A percentile compares a stretch with the other conserved stretches of the same genome.
Evolutionary conservation across 2,888 invertebrate genomes (phyloP).

Genomic region (Drosophila demipolita): DNA sequence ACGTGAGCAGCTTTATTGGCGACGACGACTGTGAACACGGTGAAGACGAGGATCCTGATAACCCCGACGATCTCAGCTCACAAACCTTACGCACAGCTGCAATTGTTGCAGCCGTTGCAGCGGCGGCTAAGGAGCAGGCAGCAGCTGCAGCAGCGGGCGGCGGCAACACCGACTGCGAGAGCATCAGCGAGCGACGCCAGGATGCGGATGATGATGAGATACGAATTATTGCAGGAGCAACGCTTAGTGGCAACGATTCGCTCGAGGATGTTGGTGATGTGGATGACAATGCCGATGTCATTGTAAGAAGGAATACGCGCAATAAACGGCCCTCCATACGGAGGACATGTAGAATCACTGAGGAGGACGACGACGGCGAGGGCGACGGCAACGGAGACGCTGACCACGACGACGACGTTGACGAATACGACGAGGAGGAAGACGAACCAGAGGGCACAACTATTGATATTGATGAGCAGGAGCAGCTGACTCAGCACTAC

Average conservation of each 20-base stretch:
- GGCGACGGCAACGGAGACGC: conserved; percentile 23
- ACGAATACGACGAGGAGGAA: conserved; percentile 53
- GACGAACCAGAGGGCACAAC: conserved; percentile 71
- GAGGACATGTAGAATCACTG: conserved; percentile 74
- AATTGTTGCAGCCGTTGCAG: conserved; percentile 72
- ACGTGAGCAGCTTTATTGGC: conserved; percentile 77
- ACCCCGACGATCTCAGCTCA: conserved; percentile 60
- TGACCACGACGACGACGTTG: conserved; percentile 23
- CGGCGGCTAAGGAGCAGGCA: conserved; percentile 64
- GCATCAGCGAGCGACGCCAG: conserved; percentile 65
- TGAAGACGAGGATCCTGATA: conserved; percentile 59
- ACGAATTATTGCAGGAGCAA: conserved; percentile 54
- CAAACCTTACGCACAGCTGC: conserved; percentile 72
- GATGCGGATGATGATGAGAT: conserved; percentile 65
- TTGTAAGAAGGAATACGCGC: conserved; percentile 64
- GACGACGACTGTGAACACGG: conserved; percentile 67
- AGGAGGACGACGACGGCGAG: conserved; percentile 68
- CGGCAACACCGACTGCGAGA: conserved; percentile 71
- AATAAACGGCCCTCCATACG: conserved; percentile 67
- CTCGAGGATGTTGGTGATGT: conserved; percentile 72
- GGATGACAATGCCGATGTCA: conserved; percentile 74
- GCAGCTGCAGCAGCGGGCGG: conserved; percentile 31
- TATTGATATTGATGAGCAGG: conserved; percentile 71
- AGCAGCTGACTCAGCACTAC: conserved; percentile 49
- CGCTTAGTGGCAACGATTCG: conserved; percentile 63